A percentile compares a stretch with the other conserved stretches of the same genome.
Conservation (phyloP, 2,888 invertebrate species). For the Lasioglossum vierecki region DNA sequence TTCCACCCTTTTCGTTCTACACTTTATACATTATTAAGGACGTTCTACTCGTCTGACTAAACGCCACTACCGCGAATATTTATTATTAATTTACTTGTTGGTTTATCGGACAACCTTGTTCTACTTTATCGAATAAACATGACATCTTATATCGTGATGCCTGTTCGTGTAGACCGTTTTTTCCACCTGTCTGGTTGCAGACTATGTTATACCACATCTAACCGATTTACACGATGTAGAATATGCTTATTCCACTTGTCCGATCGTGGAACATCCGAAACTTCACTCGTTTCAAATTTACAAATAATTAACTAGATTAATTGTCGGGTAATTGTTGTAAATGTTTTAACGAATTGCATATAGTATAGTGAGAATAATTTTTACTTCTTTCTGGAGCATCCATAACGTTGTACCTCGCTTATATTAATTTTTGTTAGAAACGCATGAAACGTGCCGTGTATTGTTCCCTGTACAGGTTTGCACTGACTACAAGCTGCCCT, state of each 20-base stretch:
- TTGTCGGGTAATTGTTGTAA: background rate
- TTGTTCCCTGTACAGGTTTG: background rate
- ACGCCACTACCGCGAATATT: background rate
- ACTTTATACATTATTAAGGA: background rate
- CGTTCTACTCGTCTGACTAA: background rate
- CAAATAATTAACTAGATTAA: too few relatives aligned
- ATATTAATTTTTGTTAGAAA: background rate
- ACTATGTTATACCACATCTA: background rate
- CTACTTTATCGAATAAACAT: background rate
- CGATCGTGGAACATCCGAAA: background rate
- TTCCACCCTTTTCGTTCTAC: background rate
- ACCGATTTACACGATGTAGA: background rate
- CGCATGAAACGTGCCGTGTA: background rate
- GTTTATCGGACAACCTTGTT: background rate
- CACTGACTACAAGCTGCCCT: background rate
- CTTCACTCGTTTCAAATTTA: background rate
- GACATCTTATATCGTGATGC: background rate
- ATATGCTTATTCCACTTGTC: constrained; percentile 6
- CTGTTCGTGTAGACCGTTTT: background rate
- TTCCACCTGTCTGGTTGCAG: background rate
- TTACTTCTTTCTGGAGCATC: background rate
- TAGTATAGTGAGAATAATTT: background rate
- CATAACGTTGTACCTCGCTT: background rate
- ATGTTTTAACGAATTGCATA: background rate
- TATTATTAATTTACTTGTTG: background rate